Base-by-base conservation (phyloP, 1,140 invertebrate species). In the Drosophila obscura region DNA sequence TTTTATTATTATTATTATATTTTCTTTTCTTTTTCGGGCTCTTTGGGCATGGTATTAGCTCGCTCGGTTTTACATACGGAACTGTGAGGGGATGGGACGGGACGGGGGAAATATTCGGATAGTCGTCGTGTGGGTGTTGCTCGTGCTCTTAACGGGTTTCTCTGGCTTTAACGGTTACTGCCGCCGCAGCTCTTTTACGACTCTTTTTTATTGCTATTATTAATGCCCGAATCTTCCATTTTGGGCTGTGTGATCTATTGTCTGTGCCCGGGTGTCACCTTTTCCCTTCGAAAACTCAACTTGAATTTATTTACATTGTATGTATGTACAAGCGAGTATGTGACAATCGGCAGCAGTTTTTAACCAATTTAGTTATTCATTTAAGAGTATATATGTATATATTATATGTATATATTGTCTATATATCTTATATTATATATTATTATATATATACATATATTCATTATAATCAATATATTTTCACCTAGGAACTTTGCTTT, bases 141-240 rank as follows among this genome's bases (percentile, higher is more conserved):
- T 82, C 82, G 78, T 85, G 82, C 82, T 85, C 66, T 85, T 85
- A 87, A 85, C 82, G 82, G 82, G 82, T 78, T 85, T 85, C 85
- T 80, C 57, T 74, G 71, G 82, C 78, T 76, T 85, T 87, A 85
- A 82, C 82, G 82, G 82, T 85, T 85, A 85, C 82, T 67, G 65
- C 69, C 69, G 73, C 24, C 22, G 39, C 56, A 28, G 63, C 81
- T 77, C 77, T 77, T 84, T 80, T 85, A 84, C 76, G 80, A 84
- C 77, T 68, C 45, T 31, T 69, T 39, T 85, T 80, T 80, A 84
- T 84, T 85, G 78, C 78, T 84, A 76, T 83, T 84, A 83, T 84
- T 80, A 84, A 83, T 84, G 72, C 65, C 80, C 73, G 75, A 79
- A 82, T 82, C 77, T 83, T 79, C 80, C 80, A 83, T 83, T 82